Evolutionary conservation across 1,140 invertebrate genomes (phyloP).

Genomic region (Rhynchophorus ferrugineus): DNA sequence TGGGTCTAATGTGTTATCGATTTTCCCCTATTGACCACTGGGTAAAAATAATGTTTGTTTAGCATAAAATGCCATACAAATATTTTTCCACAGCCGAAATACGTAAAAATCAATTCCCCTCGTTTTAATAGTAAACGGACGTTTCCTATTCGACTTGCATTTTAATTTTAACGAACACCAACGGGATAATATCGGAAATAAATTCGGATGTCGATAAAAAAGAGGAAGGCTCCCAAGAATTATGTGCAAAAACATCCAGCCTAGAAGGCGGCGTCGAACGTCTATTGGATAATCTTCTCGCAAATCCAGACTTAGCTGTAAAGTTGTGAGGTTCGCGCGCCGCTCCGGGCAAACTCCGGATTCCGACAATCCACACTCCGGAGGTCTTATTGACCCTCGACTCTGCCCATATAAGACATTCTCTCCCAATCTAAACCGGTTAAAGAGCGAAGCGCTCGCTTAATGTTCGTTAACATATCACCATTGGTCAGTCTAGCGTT

Average conservation of each 20-base stretch:
- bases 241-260: neutral
- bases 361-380: slow-evolving; percentile 21
- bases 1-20: neutral
- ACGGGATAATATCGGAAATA: no score
- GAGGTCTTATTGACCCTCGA: slow-evolving; percentile 21
- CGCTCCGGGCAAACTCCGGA: slow-evolving; percentile 25
- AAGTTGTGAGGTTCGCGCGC: slow-evolving; percentile 18
- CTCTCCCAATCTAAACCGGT: slow-evolving; percentile 19
- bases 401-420: slow-evolving; percentile 21
- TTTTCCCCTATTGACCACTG: neutral
- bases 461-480: neutral
- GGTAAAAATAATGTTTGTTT: neutral
- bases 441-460: slow-evolving; percentile 10
- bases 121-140: no score
- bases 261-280: slow-evolving; percentile 17
- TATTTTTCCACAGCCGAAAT: no score
- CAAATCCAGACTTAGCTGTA: slow-evolving; percentile 23
- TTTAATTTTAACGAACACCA: no score
- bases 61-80: neutral
- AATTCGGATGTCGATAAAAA: no score
- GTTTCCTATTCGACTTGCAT: no score
- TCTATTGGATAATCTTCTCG: slow-evolving; percentile 22
- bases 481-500: slow-evolving; percentile 7
- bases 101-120: no score
- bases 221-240: neutral